Evolutionary conservation across 2,113 vertebrate genomes (phyloP).

Genomic region (Illadopsis cleaveri): DNA sequence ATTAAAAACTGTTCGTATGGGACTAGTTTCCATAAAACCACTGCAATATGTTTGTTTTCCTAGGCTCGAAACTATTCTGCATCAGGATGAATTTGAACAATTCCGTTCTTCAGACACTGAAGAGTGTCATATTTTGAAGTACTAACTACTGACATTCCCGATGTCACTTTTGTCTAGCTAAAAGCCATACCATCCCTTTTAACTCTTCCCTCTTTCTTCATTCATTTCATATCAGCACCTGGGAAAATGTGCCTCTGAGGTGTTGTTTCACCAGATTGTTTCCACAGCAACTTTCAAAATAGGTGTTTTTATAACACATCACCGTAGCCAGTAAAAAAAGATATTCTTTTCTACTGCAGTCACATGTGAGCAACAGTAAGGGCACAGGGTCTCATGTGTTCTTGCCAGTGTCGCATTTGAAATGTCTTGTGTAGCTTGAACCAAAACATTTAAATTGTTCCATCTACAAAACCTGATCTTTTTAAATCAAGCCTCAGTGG

Average conservation of each 20-base stretch:
- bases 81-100: neutral
- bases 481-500: neutral
- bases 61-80: neutral
- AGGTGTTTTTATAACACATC: neutral
- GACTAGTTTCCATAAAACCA: neutral
- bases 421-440: neutral
- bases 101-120: neutral
- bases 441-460: neutral
- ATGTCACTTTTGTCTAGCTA: neutral
- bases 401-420: neutral
- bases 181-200: neutral
- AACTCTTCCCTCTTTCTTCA: neutral
- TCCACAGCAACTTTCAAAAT: neutral
- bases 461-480: neutral
- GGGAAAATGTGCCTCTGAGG: neutral
- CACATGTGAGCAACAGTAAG: neutral
- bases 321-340: neutral
- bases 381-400: neutral
- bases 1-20: neutral
- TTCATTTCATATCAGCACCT: neutral
- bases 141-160: neutral
- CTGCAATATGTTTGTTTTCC: neutral
- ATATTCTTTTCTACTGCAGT: neutral
- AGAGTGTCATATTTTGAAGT: neutral
- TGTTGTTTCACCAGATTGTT: neutral